phyloP scores from a whole-genome alignment of 2,888 invertebrate genomes.

The Drosophila mulleri region DNA sequence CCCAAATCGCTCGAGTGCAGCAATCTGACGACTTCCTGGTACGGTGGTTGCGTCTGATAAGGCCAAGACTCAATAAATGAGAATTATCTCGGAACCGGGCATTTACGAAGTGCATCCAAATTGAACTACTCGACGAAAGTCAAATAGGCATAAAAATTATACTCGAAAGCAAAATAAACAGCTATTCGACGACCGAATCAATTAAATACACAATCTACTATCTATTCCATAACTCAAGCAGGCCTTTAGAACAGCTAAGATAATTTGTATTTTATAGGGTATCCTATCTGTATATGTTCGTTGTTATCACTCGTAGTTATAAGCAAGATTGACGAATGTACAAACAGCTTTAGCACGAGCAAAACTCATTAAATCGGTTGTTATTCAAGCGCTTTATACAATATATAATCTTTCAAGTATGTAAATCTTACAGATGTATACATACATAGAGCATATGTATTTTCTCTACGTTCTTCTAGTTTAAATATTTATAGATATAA shows the following conservation, averaged over 20 bases:
- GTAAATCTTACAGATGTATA: not conserved
- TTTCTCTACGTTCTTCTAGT: not conserved
- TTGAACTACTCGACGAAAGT: constrained; percentile 11
- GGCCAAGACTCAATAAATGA: not conserved
- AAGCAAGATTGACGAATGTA: constrained; percentile 23
- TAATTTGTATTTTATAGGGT: constrained; percentile 4
- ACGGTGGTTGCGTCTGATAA: constrained; percentile 32
- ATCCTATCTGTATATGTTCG: not conserved
- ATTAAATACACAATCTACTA: not conserved
- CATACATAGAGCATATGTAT: not conserved
- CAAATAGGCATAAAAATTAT: constrained; percentile 20
- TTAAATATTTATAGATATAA: not conserved
- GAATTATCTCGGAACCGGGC: not conserved
- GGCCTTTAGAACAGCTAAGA: not conserved
- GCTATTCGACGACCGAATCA: not conserved
- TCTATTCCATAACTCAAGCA: constrained; percentile 13
- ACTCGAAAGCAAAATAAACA: constrained; percentile 20
- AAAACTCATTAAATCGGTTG: not conserved
- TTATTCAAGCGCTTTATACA: constrained; percentile 1
- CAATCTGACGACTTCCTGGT: constrained; percentile 44
- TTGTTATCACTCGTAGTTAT: constrained; percentile 6
- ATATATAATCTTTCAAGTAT: not conserved
- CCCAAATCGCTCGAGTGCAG: constrained; percentile 51
- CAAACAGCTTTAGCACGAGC: constrained; percentile 12
- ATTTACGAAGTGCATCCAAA: not conserved